phyloP scores from a whole-genome alignment of 92 coral and sea anemone species.

The Porites rus region DNA sequence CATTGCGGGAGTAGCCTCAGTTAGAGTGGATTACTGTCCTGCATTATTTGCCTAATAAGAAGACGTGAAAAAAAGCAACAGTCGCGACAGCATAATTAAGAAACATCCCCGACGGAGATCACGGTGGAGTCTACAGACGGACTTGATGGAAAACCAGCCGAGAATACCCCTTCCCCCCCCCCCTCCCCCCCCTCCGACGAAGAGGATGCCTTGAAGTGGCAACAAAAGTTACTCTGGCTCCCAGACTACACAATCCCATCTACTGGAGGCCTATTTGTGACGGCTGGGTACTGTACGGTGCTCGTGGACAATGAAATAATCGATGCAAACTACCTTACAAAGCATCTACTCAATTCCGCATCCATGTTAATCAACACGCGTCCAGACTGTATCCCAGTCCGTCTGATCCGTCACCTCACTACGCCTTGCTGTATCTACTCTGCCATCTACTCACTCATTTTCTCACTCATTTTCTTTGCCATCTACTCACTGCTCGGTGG shows the following conservation, averaged over 20 bases:
- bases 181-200: no score
- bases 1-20: no score
- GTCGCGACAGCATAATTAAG: background rate
- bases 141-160: background rate
- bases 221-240: conserved; percentile 80
- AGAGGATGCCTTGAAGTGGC: conserved; percentile 30
- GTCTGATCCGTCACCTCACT: conserved; percentile 64
- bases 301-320: conserved; percentile 44
- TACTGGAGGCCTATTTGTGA: conserved; percentile 59
- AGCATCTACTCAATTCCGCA: conserved; percentile 78
- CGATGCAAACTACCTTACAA: conserved; percentile 66
- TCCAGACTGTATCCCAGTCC: conserved; percentile 61
- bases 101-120: background rate
- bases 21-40: conserved; percentile 29
- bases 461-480: conserved; percentile 63
- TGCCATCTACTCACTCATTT: no score
- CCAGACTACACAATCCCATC: conserved; percentile 56
- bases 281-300: conserved; percentile 73
- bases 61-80: background rate
- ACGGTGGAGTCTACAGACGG: conserved; percentile 4
- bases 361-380: conserved; percentile 63
- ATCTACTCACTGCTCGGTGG: conserved; percentile 77
- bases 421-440: conserved; percentile 63
- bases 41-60: conserved; percentile 38
- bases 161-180: no score